These are phyloP conservation scores for Perizoma affinitatum DNA, from an alignment of 2,888 invertebrate genomes.

Conservation along the genomic window DNA sequence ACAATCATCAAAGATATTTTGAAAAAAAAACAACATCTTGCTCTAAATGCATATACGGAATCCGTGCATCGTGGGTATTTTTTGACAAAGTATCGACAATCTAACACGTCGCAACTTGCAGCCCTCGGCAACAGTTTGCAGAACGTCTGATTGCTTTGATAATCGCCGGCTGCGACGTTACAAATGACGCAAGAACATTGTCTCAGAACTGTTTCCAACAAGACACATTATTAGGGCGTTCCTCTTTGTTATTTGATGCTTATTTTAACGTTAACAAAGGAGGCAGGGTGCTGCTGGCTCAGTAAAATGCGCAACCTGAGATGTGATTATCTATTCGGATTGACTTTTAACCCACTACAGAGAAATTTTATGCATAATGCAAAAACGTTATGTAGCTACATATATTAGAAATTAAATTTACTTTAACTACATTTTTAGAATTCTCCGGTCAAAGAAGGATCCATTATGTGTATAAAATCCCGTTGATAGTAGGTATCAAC, in stretches of 20 bases:
- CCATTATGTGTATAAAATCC: too few species aligned
- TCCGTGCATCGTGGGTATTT: background rate
- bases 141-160: conserved; percentile 77
- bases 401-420: too few species aligned
- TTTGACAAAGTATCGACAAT: conserved; percentile 20
- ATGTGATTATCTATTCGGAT: background rate
- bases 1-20: too few species aligned
- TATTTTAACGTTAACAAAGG: conserved; percentile 24
- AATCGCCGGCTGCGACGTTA: conserved; percentile 71
- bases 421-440: too few species aligned
- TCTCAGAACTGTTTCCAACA: conserved; percentile 53
- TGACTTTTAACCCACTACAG: too few species aligned
- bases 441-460: too few species aligned
- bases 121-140: conserved; percentile 61
- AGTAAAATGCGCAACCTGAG: background rate
- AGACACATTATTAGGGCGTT: conserved; percentile 51
- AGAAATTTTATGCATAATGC: too few species aligned
- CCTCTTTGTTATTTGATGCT: conserved; percentile 36
- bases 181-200: conserved; percentile 72
- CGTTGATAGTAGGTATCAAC: too few species aligned
- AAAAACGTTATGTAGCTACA: too few species aligned
- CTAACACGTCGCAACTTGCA: conserved; percentile 29
- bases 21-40: too few species aligned
- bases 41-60: too few species aligned
- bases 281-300: conserved; percentile 2